phyloP scores from a whole-genome alignment of 2,113 vertebrate genomes.

The Taxidea taxus region DNA sequence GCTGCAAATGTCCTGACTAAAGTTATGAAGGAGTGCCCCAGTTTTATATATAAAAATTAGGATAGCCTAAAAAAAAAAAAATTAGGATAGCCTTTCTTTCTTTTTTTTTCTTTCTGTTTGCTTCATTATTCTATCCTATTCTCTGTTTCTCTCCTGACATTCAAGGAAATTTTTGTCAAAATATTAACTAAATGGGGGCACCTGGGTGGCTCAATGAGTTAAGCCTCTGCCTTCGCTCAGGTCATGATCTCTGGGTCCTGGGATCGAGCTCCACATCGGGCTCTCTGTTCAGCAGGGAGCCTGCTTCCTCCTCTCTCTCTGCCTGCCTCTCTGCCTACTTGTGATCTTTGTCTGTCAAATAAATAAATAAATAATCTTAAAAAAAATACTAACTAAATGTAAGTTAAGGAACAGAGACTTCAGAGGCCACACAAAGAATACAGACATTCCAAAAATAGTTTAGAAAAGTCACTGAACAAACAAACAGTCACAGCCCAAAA shows the following conservation, averaged over 20 bases:
- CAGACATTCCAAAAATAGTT: neutral
- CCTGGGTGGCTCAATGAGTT: no score
- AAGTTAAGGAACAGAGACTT: neutral
- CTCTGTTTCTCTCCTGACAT: neutral
- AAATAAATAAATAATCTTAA: no score
- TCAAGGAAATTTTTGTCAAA: neutral
- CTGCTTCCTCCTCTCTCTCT: no score
- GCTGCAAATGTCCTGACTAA: neutral
- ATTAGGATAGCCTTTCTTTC: no score
- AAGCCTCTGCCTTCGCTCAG: no score
- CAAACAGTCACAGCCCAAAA: neutral
- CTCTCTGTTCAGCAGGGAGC: no score
- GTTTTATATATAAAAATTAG: neutral
- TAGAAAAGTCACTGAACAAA: neutral
- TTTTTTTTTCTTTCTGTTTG: neutral
- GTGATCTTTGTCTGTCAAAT: no score
- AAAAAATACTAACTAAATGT: neutral
- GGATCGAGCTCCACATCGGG: no score
- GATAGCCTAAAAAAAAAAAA: no score
- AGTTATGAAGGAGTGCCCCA: neutral
- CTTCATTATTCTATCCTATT: neutral
- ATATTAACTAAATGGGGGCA: neutral
- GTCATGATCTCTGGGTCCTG: no score
- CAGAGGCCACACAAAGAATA: neutral
- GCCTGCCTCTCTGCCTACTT: no score